These are phyloP conservation scores for Crioceris asparagi DNA, from an alignment of 2,888 invertebrate genomes.

Conservation along the genomic window DNA sequence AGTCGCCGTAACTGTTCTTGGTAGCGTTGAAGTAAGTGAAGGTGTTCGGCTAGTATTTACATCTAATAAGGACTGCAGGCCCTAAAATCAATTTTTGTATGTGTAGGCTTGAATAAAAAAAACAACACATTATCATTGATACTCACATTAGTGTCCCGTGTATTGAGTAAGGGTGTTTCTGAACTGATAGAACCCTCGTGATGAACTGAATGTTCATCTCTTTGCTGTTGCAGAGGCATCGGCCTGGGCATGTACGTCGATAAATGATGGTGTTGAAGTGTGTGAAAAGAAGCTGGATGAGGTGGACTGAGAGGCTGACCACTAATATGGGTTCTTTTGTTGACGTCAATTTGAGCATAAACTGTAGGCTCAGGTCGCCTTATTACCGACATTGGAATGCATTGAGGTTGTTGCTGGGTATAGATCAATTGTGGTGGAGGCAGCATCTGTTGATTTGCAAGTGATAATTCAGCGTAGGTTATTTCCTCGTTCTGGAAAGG, in stretches of 20 bases:
- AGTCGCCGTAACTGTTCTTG: conserved; percentile 37
- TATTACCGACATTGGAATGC: conserved; percentile 37
- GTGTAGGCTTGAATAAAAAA: too few relatives aligned
- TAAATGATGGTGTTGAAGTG: conserved; percentile 34
- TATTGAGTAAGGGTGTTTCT: conserved; percentile 34
- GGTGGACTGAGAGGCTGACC: conserved; percentile 34
- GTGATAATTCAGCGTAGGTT: conserved; percentile 46
- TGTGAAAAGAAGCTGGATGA: conserved; percentile 36
- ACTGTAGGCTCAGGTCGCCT: conserved; percentile 43
- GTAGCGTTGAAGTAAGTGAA: conserved; percentile 32
- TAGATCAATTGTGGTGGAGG: conserved; percentile 32
- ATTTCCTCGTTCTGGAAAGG: conserved; percentile 41
- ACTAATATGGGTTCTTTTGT: conserved; percentile 28
- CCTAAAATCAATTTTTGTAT: too few relatives aligned
- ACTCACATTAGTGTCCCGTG: conserved; percentile 34
- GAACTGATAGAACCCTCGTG: conserved; percentile 32
- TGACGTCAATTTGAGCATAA: conserved; percentile 45
- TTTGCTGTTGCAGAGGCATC: conserved; percentile 28
- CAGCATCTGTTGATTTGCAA: conserved; percentile 34
- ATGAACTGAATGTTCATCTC: conserved; percentile 19
- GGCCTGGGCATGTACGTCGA: conserved; percentile 33
- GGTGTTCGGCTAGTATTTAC: conserved; percentile 30
- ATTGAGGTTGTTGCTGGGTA: conserved; percentile 32
- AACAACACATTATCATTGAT: too few relatives aligned
- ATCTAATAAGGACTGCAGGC: conserved; percentile 32